phyloP scores from a whole-genome alignment of 2,888 invertebrate genomes.

The Lasioglossum vierecki region DNA sequence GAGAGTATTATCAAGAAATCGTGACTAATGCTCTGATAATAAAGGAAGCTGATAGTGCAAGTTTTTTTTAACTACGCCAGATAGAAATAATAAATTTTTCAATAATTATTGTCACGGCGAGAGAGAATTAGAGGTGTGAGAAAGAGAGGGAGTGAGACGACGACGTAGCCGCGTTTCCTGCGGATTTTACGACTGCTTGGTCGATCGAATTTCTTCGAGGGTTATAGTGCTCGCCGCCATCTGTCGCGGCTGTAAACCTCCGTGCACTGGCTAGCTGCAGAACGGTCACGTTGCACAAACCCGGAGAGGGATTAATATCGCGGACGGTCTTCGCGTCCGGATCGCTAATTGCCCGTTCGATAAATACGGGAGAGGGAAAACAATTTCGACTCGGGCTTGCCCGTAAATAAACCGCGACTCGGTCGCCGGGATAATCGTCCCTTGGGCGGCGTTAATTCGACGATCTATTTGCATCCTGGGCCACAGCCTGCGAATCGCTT shows the following conservation, averaged over 20 bases:
- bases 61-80: too few species aligned
- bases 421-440: conserved; percentile 17
- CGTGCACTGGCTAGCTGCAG: conserved; percentile 14
- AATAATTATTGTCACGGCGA: too few species aligned
- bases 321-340: conserved; percentile 20
- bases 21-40: conserved; percentile 85
- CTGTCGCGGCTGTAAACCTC: conserved; percentile 58
- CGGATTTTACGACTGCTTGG: conserved; percentile 45
- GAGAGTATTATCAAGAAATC: conserved; percentile 90
- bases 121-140: not conserved
- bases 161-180: not conserved
- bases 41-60: conserved; percentile 34
- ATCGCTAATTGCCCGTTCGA: conserved; percentile 51
- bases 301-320: conserved; percentile 41
- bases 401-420: conserved; percentile 42
- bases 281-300: conserved; percentile 10
- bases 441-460: not conserved
- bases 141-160: not conserved
- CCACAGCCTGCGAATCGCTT: not conserved
- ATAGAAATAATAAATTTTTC: not conserved
- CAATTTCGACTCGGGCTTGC: conserved; percentile 13
- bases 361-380: conserved; percentile 40
- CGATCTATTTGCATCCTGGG: not conserved
- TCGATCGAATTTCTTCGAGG: conserved; percentile 55
- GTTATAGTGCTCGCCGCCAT: conserved; percentile 41